Evolutionary conservation across 2,888 invertebrate genomes (phyloP), one percentile per base, ranked within the genome.

Genomic region (Tribolium freemani): DNA sequence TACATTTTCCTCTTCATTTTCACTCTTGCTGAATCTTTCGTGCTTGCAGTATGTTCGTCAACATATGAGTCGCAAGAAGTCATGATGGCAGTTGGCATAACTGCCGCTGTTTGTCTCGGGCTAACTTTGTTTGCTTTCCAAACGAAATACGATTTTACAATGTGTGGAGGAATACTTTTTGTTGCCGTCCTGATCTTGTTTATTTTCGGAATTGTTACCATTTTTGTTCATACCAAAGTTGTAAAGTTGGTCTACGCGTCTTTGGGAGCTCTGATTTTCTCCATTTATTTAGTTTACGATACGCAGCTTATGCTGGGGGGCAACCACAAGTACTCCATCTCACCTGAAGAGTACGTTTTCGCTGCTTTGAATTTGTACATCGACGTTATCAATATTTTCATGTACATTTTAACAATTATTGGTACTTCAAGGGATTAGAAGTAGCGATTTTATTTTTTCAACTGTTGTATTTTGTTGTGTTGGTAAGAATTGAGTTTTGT

Each of bases 41-140:
- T 97, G 73, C 88, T 98, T 57, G 96, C 94, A 0, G 87, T 91
- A 51, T 88, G 91, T 1, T 89, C 96, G 6, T 91, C 93, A 48
- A 87, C 88, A 5, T 94, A 92, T 82, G 75, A 79, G n/a, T 79
- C 82, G 2, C 82, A 83, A 46, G 84, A 82, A 90, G 94, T 95
- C 5, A 84, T 97, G 81, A 90, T 96, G 88, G 98, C 97, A 0
- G 94, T 94, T n/a, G 96, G 96, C 0, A 93, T 97, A 66, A 96
- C 96, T 9, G 92, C 94, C 8, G 93, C 91, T 0, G 93, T 98
- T 21, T 94, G 95, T 76, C 87, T 98, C 9, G 94, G 92, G 0
- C 88, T 98, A 71, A 98, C 97, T 0, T 80, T 97, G 58, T 98
- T 98, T 87, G 96, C 98, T 3, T 93, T 97, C 87, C 98, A 98